phyloP scores from a whole-genome alignment of 2,797 vertebrate genomes.

The Anguilla obscura region DNA sequence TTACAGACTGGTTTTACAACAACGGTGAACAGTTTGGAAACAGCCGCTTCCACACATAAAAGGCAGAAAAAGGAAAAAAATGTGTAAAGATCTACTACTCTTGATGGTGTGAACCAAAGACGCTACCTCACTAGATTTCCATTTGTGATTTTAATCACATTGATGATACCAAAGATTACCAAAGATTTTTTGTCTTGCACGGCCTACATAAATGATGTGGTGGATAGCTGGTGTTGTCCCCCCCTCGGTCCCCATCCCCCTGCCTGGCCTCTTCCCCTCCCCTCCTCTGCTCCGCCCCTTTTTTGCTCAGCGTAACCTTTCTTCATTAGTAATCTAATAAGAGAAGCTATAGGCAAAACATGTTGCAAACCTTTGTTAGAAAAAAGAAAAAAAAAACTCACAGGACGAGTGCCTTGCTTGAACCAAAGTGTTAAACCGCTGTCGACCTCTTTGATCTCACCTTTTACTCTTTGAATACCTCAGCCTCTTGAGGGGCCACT shows the following conservation, averaged over 20 bases:
- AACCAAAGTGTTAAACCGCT: slow-evolving; percentile 99
- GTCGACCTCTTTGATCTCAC: slow-evolving; percentile 92
- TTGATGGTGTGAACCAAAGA: slow-evolving; percentile 99
- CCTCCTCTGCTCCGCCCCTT: slow-evolving; percentile 36
- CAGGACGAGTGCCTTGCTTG: slow-evolving; percentile 99
- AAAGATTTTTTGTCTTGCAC: slow-evolving; percentile 92
- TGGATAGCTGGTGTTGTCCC: slow-evolving; percentile 79
- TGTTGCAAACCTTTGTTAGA: slow-evolving; percentile 83
- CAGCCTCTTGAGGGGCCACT: slow-evolving; percentile 98
- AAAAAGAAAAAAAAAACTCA: slow-evolving; percentile 72
- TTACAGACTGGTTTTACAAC: slow-evolving; percentile 78
- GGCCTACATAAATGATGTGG: slow-evolving; percentile 85
- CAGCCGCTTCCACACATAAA: slow-evolving; percentile 80
- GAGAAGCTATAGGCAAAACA: slow-evolving; percentile 77
- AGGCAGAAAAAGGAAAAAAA: slow-evolving; percentile 63
- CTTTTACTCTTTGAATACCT: slow-evolving; percentile 99
- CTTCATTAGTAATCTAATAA: slow-evolving; percentile 69
- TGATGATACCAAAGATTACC: slow-evolving; percentile 99
- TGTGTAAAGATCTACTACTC: slow-evolving; percentile 91
- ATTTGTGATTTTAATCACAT: slow-evolving; percentile 99
- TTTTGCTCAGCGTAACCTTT: slow-evolving; percentile 57
- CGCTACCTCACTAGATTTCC: slow-evolving; percentile 99
- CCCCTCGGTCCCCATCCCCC: slow-evolving; percentile 18
- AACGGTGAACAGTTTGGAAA: slow-evolving; percentile 80
- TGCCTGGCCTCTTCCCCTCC: slow-evolving; percentile 47